A percentile compares a stretch with the other conserved stretches of the same genome.
These are phyloP conservation scores for Romanogobio albipinnatus DNA, from an alignment of 2,113 vertebrate species.

Conservation along the genomic window DNA sequence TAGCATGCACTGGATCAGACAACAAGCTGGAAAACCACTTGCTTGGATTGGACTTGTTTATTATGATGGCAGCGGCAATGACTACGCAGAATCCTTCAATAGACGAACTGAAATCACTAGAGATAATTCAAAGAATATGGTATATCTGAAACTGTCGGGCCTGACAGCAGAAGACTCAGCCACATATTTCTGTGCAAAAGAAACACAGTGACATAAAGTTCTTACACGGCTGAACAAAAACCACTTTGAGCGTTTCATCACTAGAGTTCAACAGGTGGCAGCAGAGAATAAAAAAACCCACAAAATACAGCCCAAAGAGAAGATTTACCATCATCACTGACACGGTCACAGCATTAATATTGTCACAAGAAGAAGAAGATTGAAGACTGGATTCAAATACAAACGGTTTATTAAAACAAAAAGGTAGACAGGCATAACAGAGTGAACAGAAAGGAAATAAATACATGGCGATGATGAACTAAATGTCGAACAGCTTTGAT, in stretches of 20 bases:
- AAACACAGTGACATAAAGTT: constrained; percentile 50
- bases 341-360: not conserved
- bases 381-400: too few species aligned
- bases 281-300: not conserved
- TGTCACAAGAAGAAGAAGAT: too few species aligned
- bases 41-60: constrained; percentile 51
- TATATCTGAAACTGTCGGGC: constrained; percentile 50
- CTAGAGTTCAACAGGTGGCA: not conserved
- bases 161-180: constrained; percentile 61
- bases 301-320: not conserved
- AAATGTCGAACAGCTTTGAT: too few species aligned
- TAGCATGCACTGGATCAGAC: constrained; percentile 56
- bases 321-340: not conserved
- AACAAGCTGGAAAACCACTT: constrained; percentile 59
- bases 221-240: constrained; percentile 51
- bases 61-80: rapidly evolving
- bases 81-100: constrained; percentile 45
- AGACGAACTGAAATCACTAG: constrained; percentile 47
- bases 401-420: too few species aligned
- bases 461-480: too few species aligned
- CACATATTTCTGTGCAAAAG: constrained; percentile 63
- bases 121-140: too few species aligned
- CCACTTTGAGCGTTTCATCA: not conserved
- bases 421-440: too few species aligned
- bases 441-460: too few species aligned